Base-by-base conservation (phyloP, 2,113 vertebrate species). In the Notiomystis cincta region DNA sequence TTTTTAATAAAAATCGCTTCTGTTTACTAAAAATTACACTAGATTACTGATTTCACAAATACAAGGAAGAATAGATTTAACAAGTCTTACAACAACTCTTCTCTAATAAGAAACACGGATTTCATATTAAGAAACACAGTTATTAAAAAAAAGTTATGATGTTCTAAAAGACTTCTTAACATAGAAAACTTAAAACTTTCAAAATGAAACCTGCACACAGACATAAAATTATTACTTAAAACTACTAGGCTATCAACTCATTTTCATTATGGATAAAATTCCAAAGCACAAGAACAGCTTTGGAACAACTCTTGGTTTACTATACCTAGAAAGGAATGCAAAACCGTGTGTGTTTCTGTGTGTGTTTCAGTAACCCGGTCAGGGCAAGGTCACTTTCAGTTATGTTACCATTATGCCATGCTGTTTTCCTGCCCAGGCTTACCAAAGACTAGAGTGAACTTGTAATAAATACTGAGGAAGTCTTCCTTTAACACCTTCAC, bases 331-430 rank as follows among this genome's bases (percentile, higher is more conserved):
- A 48, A 69, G 3, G 6, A 93, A 82, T 6, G 13, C 19, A 62
- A 42, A 80, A 12, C 11, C n/a, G n/a, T n/a, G 12, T 0, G 0
- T 38, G 47, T 73, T 31, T 57, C 10, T 14, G 2, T 19, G 9
- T 40, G 6, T 19, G 19, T 15, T 44, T 78, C 8, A 33, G 16
- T 13, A 70, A 73, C 15, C 0, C 0, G 6, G 33, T 14, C 31
- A 61, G 18, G 9, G 24, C 27, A 50, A 82, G 42, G 38, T 47
- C 51, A 71, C 31, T 75, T 51, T 38, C 35, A 65, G 23, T 50
- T 61, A 13, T 5, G 9, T 18, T 14, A 58, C 9, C 57, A 58
- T 10, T 47, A 21, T n/a, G 69, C 40, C 13, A 2, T 7, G 7
- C 6, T 50, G 13, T 47, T 82, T 69, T 12, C 18, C 28, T 57